Conservation (phyloP, 2,113 vertebrate species). For the Columbina picui region DNA sequence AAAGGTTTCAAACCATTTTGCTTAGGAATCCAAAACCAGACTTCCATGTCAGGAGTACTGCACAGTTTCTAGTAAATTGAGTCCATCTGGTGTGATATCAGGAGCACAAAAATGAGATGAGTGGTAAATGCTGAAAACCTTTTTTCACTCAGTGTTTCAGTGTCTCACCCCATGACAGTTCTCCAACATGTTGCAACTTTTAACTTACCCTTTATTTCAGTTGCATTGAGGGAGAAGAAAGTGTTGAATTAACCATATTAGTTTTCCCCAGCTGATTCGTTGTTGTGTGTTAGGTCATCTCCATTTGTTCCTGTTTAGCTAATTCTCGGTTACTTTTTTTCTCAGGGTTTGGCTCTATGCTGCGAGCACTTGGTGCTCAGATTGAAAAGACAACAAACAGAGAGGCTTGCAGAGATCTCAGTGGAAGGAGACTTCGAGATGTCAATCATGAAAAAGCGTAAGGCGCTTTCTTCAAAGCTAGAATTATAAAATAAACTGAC, state of each 20-base stretch:
- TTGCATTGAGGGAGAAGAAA: background rate
- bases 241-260: background rate
- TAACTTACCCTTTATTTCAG: background rate
- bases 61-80: background rate
- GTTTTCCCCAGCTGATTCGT: background rate
- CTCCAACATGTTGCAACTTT: background rate
- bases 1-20: background rate
- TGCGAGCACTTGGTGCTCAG: constrained; percentile 94
- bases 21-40: background rate
- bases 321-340: background rate
- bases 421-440: constrained; percentile 91
- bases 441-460: constrained; percentile 98
- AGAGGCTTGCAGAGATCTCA: constrained; percentile 94
- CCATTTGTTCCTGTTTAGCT: background rate
- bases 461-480: constrained; percentile 32
- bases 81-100: background rate
- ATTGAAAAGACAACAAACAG: constrained; percentile 98
- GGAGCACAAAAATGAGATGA: background rate
- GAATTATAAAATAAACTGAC: background rate
- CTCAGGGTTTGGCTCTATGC: constrained; percentile 96
- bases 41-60: background rate
- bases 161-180: background rate
- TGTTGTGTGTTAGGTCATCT: background rate
- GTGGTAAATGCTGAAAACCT: background rate
- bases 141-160: background rate